Conservation (phyloP, 2,888 invertebrate species). For the Pherbina coryleti region DNA sequence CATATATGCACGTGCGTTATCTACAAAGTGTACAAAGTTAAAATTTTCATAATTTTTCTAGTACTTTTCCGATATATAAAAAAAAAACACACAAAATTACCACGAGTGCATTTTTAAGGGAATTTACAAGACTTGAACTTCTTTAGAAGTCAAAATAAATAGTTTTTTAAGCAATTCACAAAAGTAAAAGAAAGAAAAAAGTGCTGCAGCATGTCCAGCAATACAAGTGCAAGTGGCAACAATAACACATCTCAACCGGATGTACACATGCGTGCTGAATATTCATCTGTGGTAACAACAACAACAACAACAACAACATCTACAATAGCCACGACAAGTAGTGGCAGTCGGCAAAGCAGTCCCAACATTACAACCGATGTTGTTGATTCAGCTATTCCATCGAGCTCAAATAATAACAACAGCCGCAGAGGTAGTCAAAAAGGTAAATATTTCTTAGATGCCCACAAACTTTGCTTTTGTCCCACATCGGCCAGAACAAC, state of each 20-base stretch:
- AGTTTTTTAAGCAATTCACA: not conserved
- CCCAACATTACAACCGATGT: not conserved
- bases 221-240: constrained; percentile 13
- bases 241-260: constrained; percentile 9
- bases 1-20: not conserved
- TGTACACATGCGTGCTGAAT: not conserved
- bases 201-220: not conserved
- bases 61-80: not conserved
- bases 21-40: not conserved
- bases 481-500: not conserved
- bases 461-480: no score
- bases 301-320: constrained; percentile 31
- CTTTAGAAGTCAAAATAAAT: not conserved
- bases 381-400: not conserved
- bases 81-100: not conserved
- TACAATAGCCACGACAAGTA: not conserved
- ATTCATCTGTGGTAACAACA: constrained; percentile 7
- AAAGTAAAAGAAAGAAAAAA: not conserved
- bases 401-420: not conserved
- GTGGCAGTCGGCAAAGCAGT: not conserved
- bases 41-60: not conserved
- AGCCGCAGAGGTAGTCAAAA: not conserved
- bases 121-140: not conserved
- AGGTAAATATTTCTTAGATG: not conserved
- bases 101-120: not conserved